Percentiles rank a stretch among this genome's conserved stretches.
Evolutionary conservation across 2,113 vertebrate species (phyloP).

Genomic region (Cynocephalus volans): DNA sequence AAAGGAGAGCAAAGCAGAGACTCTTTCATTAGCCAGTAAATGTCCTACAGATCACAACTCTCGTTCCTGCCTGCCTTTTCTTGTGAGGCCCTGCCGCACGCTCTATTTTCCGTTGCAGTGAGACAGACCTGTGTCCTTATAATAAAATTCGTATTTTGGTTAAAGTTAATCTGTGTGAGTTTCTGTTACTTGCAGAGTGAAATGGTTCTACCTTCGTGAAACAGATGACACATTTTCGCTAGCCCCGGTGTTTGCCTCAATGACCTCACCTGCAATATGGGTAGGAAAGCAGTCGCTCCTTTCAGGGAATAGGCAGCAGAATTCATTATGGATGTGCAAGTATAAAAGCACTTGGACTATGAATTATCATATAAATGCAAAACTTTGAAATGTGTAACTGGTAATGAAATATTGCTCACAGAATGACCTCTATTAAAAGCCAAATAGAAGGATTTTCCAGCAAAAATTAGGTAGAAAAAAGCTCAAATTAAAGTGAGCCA

Average conservation of each 20-base stretch:
- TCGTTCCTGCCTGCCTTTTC: background rate
- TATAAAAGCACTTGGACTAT: background rate
- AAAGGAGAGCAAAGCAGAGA: background rate
- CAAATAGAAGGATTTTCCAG: conserved; percentile 46
- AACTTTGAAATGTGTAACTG: conserved; percentile 57
- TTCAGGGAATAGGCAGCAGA: background rate
- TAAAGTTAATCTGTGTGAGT: background rate
- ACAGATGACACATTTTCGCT: background rate
- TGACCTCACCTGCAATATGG: background rate
- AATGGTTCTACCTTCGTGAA: background rate
- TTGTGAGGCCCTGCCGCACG: accelerated
- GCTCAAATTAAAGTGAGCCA: conserved; percentile 44
- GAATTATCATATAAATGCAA: conserved; percentile 64
- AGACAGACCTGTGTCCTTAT: background rate
- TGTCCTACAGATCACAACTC: accelerated
- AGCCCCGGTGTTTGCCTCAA: background rate
- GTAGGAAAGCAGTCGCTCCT: background rate
- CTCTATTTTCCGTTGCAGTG: background rate
- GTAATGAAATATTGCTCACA: conserved; percentile 60
- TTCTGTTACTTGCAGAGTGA: background rate
- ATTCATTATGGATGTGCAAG: background rate
- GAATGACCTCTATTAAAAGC: conserved; percentile 53
- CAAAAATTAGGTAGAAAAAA: conserved; percentile 51
- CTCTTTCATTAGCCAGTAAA: no score
- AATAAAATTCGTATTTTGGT: background rate